phyloP scores from a whole-genome alignment of 1,140 invertebrate genomes.

The Vanessa atalanta region DNA sequence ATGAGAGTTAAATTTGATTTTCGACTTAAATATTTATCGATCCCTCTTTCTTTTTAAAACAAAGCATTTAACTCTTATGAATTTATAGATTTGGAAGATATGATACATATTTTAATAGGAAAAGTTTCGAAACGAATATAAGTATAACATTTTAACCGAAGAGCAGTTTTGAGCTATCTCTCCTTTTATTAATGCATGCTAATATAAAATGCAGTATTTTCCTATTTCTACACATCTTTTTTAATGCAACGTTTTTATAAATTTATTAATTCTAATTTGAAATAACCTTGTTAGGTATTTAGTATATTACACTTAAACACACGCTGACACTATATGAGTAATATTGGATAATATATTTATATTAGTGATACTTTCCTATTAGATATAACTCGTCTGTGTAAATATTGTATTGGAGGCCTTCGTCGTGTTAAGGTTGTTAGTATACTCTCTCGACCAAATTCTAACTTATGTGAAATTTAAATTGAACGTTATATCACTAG shows the following conservation, averaged over 20 bases:
- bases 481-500: conserved; percentile 63
- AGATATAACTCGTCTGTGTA: conserved; percentile 66
- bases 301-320: not conserved
- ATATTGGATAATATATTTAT: conserved; percentile 10
- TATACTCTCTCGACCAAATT: conserved; percentile 72
- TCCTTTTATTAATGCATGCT: too few relatives aligned
- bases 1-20: not conserved
- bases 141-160: too few relatives aligned
- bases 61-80: not conserved
- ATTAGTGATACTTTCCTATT: conserved; percentile 66
- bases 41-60: not conserved
- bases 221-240: conserved; percentile 18
- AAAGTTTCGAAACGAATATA: not conserved
- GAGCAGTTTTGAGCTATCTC: too few relatives aligned
- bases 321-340: not conserved
- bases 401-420: conserved; percentile 76
- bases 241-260: conserved; percentile 20
- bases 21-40: not conserved
- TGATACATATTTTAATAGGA: not conserved
- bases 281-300: conserved; percentile 8
- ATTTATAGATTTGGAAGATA: not conserved
- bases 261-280: conserved; percentile 17
- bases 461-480: conserved; percentile 56
- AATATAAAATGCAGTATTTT: too few relatives aligned
- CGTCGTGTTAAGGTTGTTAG: conserved; percentile 60